These are phyloP conservation scores for Threskiornis aethiopicus DNA, from an alignment of 2,797 vertebrate species.

Conservation along the genomic window DNA sequence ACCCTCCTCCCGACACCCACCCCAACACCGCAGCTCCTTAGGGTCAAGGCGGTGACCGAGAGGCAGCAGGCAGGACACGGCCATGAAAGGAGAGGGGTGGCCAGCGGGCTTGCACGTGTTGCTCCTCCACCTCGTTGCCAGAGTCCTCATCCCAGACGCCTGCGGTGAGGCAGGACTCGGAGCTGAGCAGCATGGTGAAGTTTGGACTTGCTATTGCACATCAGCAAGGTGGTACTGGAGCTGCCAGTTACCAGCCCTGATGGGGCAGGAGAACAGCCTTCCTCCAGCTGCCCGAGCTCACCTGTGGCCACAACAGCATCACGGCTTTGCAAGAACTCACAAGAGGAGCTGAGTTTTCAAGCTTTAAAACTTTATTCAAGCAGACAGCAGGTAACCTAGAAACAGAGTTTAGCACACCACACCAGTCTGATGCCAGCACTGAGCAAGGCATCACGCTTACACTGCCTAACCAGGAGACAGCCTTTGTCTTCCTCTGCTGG, in stretches of 20 bases:
- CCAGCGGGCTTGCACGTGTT: fast-evolving
- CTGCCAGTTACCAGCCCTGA: background rate
- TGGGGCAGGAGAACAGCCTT: background rate
- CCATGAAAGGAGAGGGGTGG: background rate
- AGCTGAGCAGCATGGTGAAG: fast-evolving
- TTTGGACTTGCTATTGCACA: background rate
- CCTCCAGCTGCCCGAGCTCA: too few species aligned
- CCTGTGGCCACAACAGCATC: fast-evolving
- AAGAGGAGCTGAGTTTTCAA: background rate
- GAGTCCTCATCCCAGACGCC: fast-evolving
- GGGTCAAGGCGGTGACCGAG: fast-evolving
- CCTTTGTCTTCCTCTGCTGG: background rate
- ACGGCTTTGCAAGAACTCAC: background rate
- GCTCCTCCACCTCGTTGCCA: background rate
- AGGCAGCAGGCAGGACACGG: background rate
- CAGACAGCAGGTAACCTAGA: slow-evolving; percentile 22
- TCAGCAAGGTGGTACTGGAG: background rate
- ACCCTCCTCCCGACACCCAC: too few species aligned
- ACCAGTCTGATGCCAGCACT: background rate
- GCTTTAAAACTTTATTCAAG: slow-evolving; percentile 52
- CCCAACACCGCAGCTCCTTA: fast-evolving
- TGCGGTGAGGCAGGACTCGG: fast-evolving
- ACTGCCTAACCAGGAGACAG: background rate
- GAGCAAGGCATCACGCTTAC: background rate
- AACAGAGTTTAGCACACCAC: background rate